Percentiles rank a stretch among this genome's conserved stretches.
Conservation (phyloP, 35 echinoderm and acorn worm species). For the Anneissia japonica region DNA sequence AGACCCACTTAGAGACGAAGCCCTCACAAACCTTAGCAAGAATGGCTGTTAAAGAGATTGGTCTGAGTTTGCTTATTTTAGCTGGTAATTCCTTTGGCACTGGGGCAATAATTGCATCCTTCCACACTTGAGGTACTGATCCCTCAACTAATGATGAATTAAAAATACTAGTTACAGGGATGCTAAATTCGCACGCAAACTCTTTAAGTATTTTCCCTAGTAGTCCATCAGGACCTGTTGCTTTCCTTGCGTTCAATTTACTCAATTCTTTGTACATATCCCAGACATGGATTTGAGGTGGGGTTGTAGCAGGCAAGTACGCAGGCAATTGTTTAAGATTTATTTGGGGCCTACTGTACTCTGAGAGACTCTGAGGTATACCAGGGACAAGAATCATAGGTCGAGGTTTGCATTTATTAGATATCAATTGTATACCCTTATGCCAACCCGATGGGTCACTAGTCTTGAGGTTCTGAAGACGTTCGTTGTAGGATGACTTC, state of each 20-base stretch:
- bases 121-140: conserved; percentile 9
- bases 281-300: conserved; percentile 15
- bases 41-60: background rate
- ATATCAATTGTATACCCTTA: conserved; percentile 18
- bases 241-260: background rate
- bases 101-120: conserved; percentile 7
- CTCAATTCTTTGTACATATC: conserved; percentile 18
- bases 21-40: conserved; percentile 6
- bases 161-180: conserved; percentile 7
- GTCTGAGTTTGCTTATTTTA: background rate
- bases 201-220: background rate
- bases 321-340: background rate
- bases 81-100: conserved; percentile 2
- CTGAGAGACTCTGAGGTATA: background rate
- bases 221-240: conserved; percentile 11
- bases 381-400: background rate
- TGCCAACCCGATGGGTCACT: conserved; percentile 29
- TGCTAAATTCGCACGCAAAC: conserved; percentile 21
- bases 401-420: background rate
- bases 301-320: background rate
- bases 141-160: conserved; percentile 15
- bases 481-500: background rate
- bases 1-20: background rate
- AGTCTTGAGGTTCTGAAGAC: conserved; percentile 13
- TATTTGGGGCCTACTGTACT: background rate